These are phyloP conservation scores for Lampris megalopsis DNA, from an alignment of 2,113 vertebrate species.

Conservation along the genomic window DNA sequence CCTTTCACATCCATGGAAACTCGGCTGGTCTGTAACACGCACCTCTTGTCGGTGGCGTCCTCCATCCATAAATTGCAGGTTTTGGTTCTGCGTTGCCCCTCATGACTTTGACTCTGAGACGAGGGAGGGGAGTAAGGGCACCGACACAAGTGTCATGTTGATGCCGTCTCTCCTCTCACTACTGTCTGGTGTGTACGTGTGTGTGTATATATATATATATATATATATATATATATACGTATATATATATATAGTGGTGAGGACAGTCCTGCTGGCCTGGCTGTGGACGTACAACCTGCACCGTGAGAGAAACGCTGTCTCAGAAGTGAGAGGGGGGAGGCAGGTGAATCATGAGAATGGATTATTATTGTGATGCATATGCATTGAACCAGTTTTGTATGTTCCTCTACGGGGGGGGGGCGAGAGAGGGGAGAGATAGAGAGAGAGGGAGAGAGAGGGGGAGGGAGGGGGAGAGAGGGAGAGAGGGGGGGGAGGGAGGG, in stretches of 20 bases:
- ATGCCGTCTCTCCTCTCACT: slow-evolving; percentile 36
- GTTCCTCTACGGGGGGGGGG: neutral
- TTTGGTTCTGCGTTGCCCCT: slow-evolving; percentile 54
- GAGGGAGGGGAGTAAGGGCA: slow-evolving; percentile 54
- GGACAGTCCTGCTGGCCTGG: neutral
- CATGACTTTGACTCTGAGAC: slow-evolving; percentile 61
- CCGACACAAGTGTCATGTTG: slow-evolving; percentile 58
- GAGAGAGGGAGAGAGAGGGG: no score
- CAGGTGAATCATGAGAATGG: neutral
- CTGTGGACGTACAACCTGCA: slow-evolving; percentile 7
- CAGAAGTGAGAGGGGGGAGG: slow-evolving; percentile 10
- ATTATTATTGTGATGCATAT: slow-evolving; percentile 12
- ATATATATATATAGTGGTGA: no score
- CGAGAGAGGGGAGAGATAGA: neutral
- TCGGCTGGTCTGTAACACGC: slow-evolving; percentile 6
- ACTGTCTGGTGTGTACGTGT: no score
- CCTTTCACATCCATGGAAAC: slow-evolving; percentile 40
- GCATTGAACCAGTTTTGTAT: neutral
- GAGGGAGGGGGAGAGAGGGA: no score
- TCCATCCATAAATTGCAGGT: slow-evolving; percentile 52
- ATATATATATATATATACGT: no score
- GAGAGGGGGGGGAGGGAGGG: no score
- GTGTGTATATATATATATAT: no score
- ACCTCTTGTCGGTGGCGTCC: slow-evolving; percentile 33
- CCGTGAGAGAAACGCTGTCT: neutral